Conservation (phyloP, 2,888 invertebrate genomes). For the Apotomis capreana region DNA sequence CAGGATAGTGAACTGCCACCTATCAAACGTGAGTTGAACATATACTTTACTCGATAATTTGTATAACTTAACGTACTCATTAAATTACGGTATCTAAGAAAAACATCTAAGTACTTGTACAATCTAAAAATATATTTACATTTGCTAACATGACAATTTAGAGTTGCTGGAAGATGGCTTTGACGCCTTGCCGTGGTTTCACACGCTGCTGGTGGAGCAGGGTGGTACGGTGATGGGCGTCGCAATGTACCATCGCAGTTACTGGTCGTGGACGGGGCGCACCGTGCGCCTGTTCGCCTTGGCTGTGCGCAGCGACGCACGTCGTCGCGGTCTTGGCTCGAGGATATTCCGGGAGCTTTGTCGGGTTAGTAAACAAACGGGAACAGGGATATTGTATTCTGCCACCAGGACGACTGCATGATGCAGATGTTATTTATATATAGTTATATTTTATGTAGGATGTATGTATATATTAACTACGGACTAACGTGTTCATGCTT, state of each 20-base stretch:
- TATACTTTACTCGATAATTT: no score
- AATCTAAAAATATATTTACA: no score
- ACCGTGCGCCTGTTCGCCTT: neutral
- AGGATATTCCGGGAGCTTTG: neutral
- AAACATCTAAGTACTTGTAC: no score
- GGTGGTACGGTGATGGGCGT: neutral
- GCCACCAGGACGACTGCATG: no score
- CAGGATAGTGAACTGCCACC: no score
- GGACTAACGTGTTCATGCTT: no score
- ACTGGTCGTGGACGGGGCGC: slow-evolving; percentile 18
- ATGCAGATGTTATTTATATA: no score
- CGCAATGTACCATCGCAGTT: neutral
- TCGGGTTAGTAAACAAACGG: neutral
- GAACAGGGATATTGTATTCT: no score
- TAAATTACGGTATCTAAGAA: no score
- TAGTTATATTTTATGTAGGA: no score
- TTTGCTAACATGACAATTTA: neutral
- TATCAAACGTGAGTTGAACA: neutral
- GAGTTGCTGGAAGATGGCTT: slow-evolving; percentile 1
- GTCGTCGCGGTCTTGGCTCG: neutral
- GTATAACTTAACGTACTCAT: no score
- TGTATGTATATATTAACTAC: no score
- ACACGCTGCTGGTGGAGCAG: neutral
- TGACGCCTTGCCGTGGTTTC: neutral
- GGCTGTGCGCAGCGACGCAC: neutral